phyloP scores from a whole-genome alignment of 2,113 vertebrate genomes.

The Xiphophorus hellerii region DNA sequence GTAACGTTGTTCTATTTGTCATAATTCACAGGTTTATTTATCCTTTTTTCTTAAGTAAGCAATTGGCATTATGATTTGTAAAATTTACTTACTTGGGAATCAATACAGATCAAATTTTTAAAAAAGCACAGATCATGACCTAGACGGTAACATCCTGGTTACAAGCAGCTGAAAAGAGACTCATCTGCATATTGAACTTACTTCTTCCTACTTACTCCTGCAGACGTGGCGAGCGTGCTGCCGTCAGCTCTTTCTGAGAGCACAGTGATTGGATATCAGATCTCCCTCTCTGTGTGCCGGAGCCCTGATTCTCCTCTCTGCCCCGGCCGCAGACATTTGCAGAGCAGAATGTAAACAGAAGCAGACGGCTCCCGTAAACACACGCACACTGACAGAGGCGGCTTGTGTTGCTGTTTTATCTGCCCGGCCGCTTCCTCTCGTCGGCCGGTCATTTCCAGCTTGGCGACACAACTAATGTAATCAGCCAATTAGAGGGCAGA shows the following conservation, averaged over 20 bases:
- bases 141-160: not conserved
- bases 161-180: no score
- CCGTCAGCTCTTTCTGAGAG: slow-evolving; percentile 4
- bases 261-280: slow-evolving; percentile 20
- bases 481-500: slow-evolving; percentile 54
- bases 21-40: no score
- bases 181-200: no score
- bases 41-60: no score
- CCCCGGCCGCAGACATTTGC: slow-evolving; percentile 9
- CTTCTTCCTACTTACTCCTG: not conserved
- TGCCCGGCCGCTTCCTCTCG: slow-evolving; percentile 57
- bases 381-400: slow-evolving; percentile 7
- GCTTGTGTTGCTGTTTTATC: slow-evolving; percentile 45
- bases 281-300: not conserved
- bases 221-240: not conserved
- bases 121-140: not conserved
- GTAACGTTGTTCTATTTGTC: no score
- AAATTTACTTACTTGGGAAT: no score
- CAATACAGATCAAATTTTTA: no score
- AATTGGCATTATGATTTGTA: no score
- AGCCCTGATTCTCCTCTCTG: slow-evolving; percentile 20
- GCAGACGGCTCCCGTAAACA: slow-evolving; percentile 8
- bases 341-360: slow-evolving; percentile 5
- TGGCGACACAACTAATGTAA: slow-evolving; percentile 54
- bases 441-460: slow-evolving; percentile 58